A percentile compares a stretch with the other conserved stretches of the same genome.
These are phyloP conservation scores for Champsocephalus gunnari DNA, from an alignment of 2,797 vertebrate species.

Conservation along the genomic window DNA sequence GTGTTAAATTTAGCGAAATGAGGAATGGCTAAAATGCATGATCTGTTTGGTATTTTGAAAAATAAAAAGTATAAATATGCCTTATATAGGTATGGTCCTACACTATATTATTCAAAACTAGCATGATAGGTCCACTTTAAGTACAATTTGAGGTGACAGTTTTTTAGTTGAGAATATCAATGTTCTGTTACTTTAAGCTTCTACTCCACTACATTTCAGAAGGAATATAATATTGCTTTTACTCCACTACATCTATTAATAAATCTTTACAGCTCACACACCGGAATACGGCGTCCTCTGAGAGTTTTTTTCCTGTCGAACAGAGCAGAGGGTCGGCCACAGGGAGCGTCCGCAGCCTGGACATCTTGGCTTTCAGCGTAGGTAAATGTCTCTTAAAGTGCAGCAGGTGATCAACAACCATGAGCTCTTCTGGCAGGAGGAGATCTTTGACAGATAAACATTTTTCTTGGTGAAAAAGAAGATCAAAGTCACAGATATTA, in stretches of 20 bases:
- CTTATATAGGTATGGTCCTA: no score
- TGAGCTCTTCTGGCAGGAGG: constrained; percentile 83
- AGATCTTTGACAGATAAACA: constrained; percentile 80
- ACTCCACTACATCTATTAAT: no score
- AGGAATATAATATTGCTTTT: background rate
- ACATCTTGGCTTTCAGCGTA: constrained; percentile 74
- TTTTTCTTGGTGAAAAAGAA: background rate
- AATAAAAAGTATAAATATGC: no score
- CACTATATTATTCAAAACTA: no score
- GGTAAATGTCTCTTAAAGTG: constrained; percentile 82
- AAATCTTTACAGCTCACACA: constrained; percentile 52
- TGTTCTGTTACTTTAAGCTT: background rate
- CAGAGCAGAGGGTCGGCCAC: constrained; percentile 87
- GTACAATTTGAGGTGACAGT: background rate
- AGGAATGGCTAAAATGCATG: no score
- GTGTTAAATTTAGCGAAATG: no score
- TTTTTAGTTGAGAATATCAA: background rate
- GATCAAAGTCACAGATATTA: background rate
- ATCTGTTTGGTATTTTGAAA: no score
- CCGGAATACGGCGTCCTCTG: constrained; percentile 84
- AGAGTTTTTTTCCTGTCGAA: constrained; percentile 69
- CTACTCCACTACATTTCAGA: background rate
- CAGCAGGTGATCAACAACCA: constrained; percentile 78
- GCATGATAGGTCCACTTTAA: background rate
- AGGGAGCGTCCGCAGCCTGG: constrained; percentile 81